phyloP scores from a whole-genome alignment of 1,140 invertebrate genomes.

The Tribolium castaneum region DNA sequence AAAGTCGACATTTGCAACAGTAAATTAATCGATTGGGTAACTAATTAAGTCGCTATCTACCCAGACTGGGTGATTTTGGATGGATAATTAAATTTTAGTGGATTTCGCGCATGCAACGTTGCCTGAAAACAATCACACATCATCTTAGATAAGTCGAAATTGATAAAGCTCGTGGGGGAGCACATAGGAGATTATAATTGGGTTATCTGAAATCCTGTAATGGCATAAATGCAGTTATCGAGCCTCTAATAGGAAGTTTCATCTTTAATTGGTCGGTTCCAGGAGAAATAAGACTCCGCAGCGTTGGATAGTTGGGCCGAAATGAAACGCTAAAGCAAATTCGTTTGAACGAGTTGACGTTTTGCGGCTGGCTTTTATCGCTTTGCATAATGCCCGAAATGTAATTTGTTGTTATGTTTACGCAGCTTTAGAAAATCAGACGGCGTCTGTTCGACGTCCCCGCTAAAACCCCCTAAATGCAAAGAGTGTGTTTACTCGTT shows the following conservation, averaged over 20 bases:
- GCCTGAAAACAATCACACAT: background rate
- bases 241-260: slow-evolving; percentile 2
- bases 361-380: background rate
- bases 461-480: slow-evolving; percentile 46
- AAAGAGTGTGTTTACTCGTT: slow-evolving; percentile 54
- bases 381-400: slow-evolving; percentile 19
- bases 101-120: background rate
- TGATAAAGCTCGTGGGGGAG: background rate
- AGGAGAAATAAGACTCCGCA: background rate
- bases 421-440: slow-evolving; percentile 18
- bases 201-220: background rate
- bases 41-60: no score
- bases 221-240: background rate
- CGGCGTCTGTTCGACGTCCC: slow-evolving; percentile 1
- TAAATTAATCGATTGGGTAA: no score
- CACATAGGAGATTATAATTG: background rate
- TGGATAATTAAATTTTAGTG: no score
- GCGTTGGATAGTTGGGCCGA: background rate
- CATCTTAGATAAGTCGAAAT: slow-evolving; percentile 2
- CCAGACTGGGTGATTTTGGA: no score
- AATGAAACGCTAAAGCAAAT: background rate
- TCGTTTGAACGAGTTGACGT: background rate
- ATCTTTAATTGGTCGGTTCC: background rate
- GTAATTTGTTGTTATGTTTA: slow-evolving; percentile 33
- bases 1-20: no score